Evolutionary conservation across 2,888 invertebrate species (phyloP).

Genomic region (Achlya flavicornis): DNA sequence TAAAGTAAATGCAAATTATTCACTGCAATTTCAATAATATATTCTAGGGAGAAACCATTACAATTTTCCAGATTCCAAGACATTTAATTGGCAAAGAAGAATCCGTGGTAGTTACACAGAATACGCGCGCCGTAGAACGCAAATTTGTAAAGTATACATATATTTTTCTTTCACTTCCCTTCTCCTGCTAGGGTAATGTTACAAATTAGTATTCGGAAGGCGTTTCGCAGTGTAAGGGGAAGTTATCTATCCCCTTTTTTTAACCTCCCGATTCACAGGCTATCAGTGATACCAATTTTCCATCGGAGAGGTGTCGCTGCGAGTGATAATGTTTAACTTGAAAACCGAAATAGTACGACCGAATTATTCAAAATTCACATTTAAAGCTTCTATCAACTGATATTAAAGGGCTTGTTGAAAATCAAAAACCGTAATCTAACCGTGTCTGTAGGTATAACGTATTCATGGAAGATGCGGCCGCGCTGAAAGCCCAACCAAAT

Average conservation of each 20-base stretch:
- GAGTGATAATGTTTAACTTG: slow-evolving; percentile 20
- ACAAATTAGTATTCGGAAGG: slow-evolving; percentile 55
- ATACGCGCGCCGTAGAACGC: slow-evolving; percentile 28
- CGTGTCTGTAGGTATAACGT: slow-evolving; percentile 20
- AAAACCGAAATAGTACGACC: background rate
- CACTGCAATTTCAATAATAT: background rate
- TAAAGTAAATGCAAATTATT: background rate
- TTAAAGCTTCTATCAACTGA: background rate
- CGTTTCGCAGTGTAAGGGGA: slow-evolving; percentile 38
- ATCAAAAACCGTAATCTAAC: slow-evolving; percentile 19
- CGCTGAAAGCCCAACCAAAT: slow-evolving; percentile 42
- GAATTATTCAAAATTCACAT: background rate
- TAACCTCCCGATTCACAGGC: slow-evolving; percentile 35
- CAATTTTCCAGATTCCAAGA: slow-evolving; percentile 39
- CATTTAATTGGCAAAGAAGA: slow-evolving; percentile 56
- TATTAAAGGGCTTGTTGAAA: background rate
- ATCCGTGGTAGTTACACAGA: slow-evolving; percentile 36
- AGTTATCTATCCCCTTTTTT: slow-evolving; percentile 46
- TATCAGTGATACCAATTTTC: slow-evolving; percentile 32
- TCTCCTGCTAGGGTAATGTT: slow-evolving; percentile 40
- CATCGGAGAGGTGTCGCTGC: slow-evolving; percentile 26
- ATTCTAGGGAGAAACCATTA: slow-evolving; percentile 35
- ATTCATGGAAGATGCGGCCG: slow-evolving; percentile 34
- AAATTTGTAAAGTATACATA: slow-evolving; percentile 26
- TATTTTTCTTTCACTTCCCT: slow-evolving; percentile 45